These are phyloP conservation scores for Lasiurus cinereus DNA, from an alignment of 2,113 vertebrate species.

Conservation along the genomic window DNA sequence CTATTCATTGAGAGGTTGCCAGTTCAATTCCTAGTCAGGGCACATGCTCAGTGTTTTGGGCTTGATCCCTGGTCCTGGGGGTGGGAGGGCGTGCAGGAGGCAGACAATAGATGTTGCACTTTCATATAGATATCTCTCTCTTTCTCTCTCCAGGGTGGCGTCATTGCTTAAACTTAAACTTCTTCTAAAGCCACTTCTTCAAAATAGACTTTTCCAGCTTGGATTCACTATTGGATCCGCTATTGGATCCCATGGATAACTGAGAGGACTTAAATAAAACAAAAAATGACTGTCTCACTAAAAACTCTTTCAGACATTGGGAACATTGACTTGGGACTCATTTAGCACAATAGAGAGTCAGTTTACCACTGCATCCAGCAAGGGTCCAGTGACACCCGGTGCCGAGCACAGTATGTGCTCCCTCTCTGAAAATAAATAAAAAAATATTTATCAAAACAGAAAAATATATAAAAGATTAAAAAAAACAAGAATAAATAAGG, in stretches of 20 bases:
- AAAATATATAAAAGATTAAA: background rate
- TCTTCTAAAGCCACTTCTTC: no score
- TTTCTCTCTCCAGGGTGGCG: no score
- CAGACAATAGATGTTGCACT: background rate
- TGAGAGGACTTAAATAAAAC: background rate
- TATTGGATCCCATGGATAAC: background rate
- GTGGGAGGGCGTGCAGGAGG: background rate
- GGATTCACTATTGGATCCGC: no score
- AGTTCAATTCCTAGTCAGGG: background rate
- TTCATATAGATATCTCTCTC: background rate
- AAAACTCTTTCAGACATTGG: background rate
- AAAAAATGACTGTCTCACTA: background rate
- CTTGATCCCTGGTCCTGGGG: background rate
- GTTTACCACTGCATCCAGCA: background rate
- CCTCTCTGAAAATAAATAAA: background rate
- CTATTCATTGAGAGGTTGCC: background rate
- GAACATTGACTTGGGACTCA: background rate
- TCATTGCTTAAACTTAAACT: no score
- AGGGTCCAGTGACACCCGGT: background rate
- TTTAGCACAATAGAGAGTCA: background rate
- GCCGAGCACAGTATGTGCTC: background rate
- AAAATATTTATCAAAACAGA: background rate
- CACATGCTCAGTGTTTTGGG: background rate
- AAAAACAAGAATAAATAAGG: conserved; percentile 4
- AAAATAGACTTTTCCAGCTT: no score